Percentiles rank a stretch among this genome's conserved stretches.
Conservation (phyloP, 1,140 invertebrate genomes). For the Drosophila orosa region DNA sequence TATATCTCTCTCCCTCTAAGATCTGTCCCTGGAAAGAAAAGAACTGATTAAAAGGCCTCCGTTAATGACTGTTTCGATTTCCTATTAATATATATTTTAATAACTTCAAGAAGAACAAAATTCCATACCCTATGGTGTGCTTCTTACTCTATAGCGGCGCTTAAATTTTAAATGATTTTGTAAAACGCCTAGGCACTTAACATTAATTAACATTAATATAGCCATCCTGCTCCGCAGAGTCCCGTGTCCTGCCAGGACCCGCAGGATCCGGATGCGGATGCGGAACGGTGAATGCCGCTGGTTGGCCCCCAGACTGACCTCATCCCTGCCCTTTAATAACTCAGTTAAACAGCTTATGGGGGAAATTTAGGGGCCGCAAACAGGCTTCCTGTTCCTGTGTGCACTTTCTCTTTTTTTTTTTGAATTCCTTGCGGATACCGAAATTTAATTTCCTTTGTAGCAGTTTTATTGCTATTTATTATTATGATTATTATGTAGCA, state of each 20-base stretch:
- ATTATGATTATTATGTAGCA: conserved; percentile 68
- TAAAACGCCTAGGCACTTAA: conserved; percentile 54
- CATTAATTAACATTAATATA: conserved; percentile 68
- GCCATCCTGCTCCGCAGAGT: conserved; percentile 20
- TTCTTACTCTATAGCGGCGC: background rate
- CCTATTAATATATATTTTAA: background rate
- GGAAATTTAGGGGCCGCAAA: conserved; percentile 42
- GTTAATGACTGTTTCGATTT: background rate
- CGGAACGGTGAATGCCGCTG: conserved; percentile 3
- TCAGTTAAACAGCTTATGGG: conserved; percentile 66
- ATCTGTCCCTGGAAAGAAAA: no score
- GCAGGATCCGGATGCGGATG: conserved; percentile 19
- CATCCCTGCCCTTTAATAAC: conserved; percentile 32
- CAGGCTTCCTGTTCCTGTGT: conserved; percentile 54
- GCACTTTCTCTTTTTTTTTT: conserved; percentile 36
- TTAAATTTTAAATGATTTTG: conserved; percentile 45
- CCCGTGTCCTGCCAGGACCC: background rate
- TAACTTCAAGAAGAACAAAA: background rate
- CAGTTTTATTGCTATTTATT: conserved; percentile 67
- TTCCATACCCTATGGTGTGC: no score
- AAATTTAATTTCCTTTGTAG: conserved; percentile 68
- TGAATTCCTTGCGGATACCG: conserved; percentile 56
- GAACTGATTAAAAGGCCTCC: no score
- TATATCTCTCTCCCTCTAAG: no score
- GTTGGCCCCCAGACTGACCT: background rate